Evolutionary conservation across 2,888 invertebrate species (phyloP), one percentile per base, ranked within the genome.

Genomic region (Folsomia candida): DNA sequence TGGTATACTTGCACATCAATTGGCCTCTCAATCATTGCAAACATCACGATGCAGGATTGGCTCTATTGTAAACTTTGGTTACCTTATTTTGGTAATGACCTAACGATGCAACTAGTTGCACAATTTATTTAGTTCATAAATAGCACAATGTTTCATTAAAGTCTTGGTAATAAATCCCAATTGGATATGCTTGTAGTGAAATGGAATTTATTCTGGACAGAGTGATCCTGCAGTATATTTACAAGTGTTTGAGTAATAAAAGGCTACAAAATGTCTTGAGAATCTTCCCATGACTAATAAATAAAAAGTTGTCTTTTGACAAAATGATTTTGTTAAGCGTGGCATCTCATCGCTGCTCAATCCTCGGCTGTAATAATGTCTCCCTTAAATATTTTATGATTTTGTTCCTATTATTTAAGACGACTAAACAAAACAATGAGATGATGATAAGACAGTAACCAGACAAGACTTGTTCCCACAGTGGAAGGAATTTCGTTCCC

Each of bases 401-500:
- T 37, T 14, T 14, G 14, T 37, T 37, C 37, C 14, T 37, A 37
- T 37, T 37, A 37, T 37, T 37, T 37, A 37, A 37, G 37, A n/a
- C 6, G 54, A 54, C 22, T 54, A 18, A n/a, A n/a, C 54, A 54
- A 54, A 54, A 54, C 54, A 54, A 54, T 22, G 54, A 54, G 20
- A 37, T 9, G 37, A 37, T 37, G 37, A 37, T 37, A 37, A 54
- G 54, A 54, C 20, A 54, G 18, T 54, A 54, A 54, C 54, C 54
- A 54, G 54, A 54, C 20, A 54, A 54, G 37, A 9, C 14, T 57
- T 64, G 65, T 76, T 76, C 75, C 75, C 75, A 76, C 75, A 73
- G 66, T 70, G 27, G 29, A 70, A 73, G 71, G 75, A 76, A 76
- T 76, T 73, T 73, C n/a, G 70, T 76, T 76, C 75, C 71, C 75